A percentile compares a stretch with the other conserved stretches of the same genome.
Evolutionary conservation across 2,888 invertebrate genomes (phyloP).

Genomic region (Meghimatium bilineatum): DNA sequence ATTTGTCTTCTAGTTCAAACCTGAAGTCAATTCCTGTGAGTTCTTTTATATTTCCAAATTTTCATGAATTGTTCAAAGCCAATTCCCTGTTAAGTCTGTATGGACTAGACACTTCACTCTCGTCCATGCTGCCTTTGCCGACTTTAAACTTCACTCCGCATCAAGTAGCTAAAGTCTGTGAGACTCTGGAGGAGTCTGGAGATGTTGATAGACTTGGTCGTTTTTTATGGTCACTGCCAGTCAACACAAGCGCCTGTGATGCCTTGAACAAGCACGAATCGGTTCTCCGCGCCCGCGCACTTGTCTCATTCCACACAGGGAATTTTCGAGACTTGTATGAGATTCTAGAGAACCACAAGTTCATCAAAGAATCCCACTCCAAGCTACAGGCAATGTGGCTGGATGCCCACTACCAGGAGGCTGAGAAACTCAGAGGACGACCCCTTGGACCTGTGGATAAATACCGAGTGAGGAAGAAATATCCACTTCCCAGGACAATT

Average conservation of each 20-base stretch:
- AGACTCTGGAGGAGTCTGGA: slow-evolving; percentile 79
- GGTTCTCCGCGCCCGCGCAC: slow-evolving; percentile 89
- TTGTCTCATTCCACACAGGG: slow-evolving; percentile 93
- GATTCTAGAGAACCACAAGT: slow-evolving; percentile 92
- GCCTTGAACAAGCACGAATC: slow-evolving; percentile 91
- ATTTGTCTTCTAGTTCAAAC: slow-evolving; percentile 46
- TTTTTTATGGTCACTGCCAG: slow-evolving; percentile 93
- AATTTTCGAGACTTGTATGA: slow-evolving; percentile 92
- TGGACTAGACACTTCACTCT: slow-evolving; percentile 53
- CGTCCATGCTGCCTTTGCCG: slow-evolving; percentile 68
- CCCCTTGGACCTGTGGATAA: slow-evolving; percentile 96
- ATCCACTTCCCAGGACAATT: slow-evolving; percentile 91
- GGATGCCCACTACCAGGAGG: slow-evolving; percentile 95
- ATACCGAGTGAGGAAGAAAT: slow-evolving; percentile 94
- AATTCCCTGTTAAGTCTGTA: slow-evolving; percentile 54
- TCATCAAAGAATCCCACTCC: slow-evolving; percentile 91
- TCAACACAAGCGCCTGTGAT: slow-evolving; percentile 86
- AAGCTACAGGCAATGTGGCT: slow-evolving; percentile 94
- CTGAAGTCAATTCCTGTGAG: slow-evolving; percentile 32
- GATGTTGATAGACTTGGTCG: slow-evolving; percentile 83
- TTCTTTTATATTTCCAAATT: slow-evolving; percentile 26
- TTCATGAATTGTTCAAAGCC: background rate
- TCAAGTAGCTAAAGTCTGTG: slow-evolving; percentile 77
- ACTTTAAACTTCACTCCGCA: slow-evolving; percentile 75
- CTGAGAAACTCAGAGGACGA: slow-evolving; percentile 90